Evolutionary conservation across 2,888 invertebrate species (phyloP).

Genomic region (Cosmia pyralina): DNA sequence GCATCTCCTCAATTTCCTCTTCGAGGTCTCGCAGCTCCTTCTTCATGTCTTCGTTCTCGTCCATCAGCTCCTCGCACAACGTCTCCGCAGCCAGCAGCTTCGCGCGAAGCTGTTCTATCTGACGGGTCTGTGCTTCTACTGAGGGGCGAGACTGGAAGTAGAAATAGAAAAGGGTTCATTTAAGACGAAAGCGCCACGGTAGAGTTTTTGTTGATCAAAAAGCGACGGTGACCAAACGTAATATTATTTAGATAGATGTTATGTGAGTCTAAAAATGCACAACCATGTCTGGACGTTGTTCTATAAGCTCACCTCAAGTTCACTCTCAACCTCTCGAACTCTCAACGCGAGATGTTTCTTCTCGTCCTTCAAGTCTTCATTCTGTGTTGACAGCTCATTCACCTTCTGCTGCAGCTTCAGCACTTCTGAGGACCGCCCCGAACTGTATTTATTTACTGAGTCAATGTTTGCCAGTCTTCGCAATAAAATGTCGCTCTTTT

Average conservation of each 20-base stretch:
- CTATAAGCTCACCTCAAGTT: constrained; percentile 88
- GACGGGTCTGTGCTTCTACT: constrained; percentile 89
- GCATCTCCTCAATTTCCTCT: constrained; percentile 99
- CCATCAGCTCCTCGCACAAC: constrained; percentile 97
- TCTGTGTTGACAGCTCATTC: constrained; percentile 95
- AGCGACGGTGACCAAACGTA: not conserved
- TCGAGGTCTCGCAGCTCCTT: constrained; percentile 97
- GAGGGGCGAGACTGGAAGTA: constrained; percentile 86
- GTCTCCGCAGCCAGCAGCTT: constrained; percentile 97
- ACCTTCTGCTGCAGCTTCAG: constrained; percentile 95
- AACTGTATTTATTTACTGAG: constrained; percentile 93
- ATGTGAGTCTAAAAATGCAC: not conserved
- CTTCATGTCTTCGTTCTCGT: constrained; percentile 98
- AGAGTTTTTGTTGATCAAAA: not conserved
- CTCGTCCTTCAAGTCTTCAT: constrained; percentile 95
- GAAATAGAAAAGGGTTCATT: constrained; percentile 3
- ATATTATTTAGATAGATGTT: not conserved
- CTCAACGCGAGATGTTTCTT: constrained; percentile 93
- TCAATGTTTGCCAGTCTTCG: constrained; percentile 94
- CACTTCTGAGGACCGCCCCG: constrained; percentile 92
- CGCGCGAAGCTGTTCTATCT: constrained; percentile 93
- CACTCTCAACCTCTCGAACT: constrained; percentile 94
- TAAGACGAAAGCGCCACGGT: not conserved
- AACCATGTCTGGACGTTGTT: not conserved
- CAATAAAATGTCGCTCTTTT: constrained; percentile 95